These are phyloP conservation scores for Rattus norvegicus DNA, from an alignment of 2,113 vertebrate genomes.

Conservation along the genomic window GRCr8 NC_086025.1:39614001-39614500, in stretches of 20 bases:
- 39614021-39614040: neutral
- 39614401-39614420: neutral
- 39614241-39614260: neutral
- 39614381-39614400: neutral
- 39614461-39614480: neutral
- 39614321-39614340: neutral
- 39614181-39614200: neutral
- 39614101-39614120: neutral
- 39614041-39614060: neutral
- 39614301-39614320: neutral
- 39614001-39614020: neutral
- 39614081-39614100: neutral
- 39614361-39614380: neutral
- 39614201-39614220: neutral
- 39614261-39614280: neutral
- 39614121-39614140: neutral
- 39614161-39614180: neutral
- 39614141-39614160: neutral
- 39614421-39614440: neutral
- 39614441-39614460: neutral
- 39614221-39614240: neutral
- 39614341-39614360: neutral
- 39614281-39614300: neutral
- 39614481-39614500: neutral
- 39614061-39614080: rapidly evolving